Conservation (phyloP, 2,888 invertebrate genomes). For the Pyrocoelia pectoralis region DNA sequence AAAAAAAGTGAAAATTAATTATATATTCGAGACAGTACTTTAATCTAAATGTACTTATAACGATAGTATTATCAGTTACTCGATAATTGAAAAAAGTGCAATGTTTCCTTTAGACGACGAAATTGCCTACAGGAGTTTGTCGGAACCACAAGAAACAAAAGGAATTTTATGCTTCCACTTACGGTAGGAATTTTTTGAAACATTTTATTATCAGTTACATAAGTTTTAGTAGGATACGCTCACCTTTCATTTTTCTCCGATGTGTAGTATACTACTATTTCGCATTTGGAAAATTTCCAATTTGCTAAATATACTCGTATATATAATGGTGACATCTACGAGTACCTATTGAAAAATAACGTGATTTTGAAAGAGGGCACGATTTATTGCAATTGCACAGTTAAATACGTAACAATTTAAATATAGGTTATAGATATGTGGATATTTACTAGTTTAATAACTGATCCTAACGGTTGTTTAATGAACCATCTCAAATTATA, state of each 20-base stretch:
- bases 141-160: constrained; percentile 22
- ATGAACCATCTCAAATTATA: no score
- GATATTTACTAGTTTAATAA: no score
- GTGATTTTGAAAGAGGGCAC: no score
- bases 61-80: not conserved
- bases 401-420: no score
- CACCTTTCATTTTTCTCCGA: no score
- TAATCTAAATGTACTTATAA: not conserved
- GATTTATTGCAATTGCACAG: no score
- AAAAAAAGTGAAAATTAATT: not conserved
- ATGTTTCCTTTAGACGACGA: constrained; percentile 37
- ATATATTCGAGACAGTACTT: not conserved
- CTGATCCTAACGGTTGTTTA: no score
- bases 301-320: not conserved
- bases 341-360: no score
- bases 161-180: constrained; percentile 17
- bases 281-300: not conserved
- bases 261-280: no score
- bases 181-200: constrained; percentile 23
- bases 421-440: no score
- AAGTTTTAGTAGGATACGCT: not conserved
- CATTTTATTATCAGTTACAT: not conserved
- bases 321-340: not conserved
- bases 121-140: constrained; percentile 35
- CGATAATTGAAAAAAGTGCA: constrained; percentile 20